Conservation (phyloP, 1,140 invertebrate species). For the Brachionus asplanchnoidis region DNA sequence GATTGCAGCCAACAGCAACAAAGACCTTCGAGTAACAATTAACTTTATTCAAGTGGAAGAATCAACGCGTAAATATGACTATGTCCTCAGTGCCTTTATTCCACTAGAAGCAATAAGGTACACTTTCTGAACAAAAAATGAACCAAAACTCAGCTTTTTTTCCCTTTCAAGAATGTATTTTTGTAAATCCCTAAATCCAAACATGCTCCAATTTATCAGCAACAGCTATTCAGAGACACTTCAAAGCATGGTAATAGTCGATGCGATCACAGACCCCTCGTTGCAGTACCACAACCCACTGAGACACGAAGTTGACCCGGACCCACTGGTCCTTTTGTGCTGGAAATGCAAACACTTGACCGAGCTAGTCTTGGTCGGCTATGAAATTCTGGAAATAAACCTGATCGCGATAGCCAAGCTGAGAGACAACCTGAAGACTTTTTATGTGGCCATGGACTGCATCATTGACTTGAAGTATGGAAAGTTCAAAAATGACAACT, state of each 20-base stretch:
- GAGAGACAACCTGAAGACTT: slow-evolving; percentile 19
- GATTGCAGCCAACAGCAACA: neutral
- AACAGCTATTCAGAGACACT: slow-evolving; percentile 32
- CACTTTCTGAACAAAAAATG: neutral
- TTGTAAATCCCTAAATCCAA: slow-evolving; percentile 32
- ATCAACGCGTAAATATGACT: neutral
- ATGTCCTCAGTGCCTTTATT: neutral
- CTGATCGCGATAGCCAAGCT: slow-evolving; percentile 35
- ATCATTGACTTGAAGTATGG: slow-evolving; percentile 38
- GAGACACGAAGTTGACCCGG: slow-evolving; percentile 2
- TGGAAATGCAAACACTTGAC: slow-evolving; percentile 37
- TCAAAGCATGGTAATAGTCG: slow-evolving; percentile 28
- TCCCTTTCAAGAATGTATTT: slow-evolving; percentile 41
- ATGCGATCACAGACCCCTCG: slow-evolving; percentile 14
- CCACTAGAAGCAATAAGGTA: slow-evolving; percentile 24
- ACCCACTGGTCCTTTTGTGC: slow-evolving; percentile 30
- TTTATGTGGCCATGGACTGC: slow-evolving; percentile 23
- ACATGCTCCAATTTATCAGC: slow-evolving; percentile 8
- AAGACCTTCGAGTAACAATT: slow-evolving; percentile 8
- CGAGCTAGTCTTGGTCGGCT: slow-evolving; percentile 25
- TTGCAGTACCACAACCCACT: slow-evolving; percentile 30
- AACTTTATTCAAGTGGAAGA: slow-evolving; percentile 30
- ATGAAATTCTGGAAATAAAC: slow-evolving; percentile 40
- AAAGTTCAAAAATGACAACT: slow-evolving; percentile 36
- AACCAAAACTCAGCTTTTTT: neutral